phyloP scores from a whole-genome alignment of 2,113 vertebrate species.

The Dasyornis broadbenti region DNA sequence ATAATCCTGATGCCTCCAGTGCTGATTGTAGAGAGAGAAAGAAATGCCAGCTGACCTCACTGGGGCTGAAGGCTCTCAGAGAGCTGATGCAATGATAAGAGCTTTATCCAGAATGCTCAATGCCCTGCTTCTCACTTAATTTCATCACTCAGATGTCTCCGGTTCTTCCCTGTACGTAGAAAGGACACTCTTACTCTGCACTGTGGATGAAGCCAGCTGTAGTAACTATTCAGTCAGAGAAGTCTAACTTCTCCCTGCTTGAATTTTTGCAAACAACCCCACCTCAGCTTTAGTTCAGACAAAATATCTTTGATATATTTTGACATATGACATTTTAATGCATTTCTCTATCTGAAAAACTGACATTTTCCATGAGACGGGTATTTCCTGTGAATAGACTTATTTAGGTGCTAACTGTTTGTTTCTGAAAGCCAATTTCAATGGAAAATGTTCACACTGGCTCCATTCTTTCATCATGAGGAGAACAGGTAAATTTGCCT shows the following conservation, averaged over 20 bases:
- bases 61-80: background rate
- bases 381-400: background rate
- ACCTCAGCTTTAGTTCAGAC: constrained; percentile 11
- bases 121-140: background rate
- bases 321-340: constrained; percentile 23
- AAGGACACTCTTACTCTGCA: accelerated
- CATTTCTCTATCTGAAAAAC: background rate
- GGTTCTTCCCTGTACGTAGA: background rate
- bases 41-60: background rate
- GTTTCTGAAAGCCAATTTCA: background rate
- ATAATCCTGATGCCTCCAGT: background rate
- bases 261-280: constrained; percentile 11
- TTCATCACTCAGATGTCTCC: background rate
- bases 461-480: background rate
- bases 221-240: background rate
- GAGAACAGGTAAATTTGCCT: background rate
- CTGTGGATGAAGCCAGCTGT: background rate
- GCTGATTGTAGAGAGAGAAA: background rate
- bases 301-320: constrained; percentile 48
- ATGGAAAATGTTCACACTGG: background rate
- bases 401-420: constrained; percentile 25
- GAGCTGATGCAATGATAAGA: background rate
- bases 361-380: background rate
- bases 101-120: background rate
- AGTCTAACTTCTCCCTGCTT: background rate